Conservation (phyloP, 2,888 invertebrate species). For the Cephus spinipes region DNA sequence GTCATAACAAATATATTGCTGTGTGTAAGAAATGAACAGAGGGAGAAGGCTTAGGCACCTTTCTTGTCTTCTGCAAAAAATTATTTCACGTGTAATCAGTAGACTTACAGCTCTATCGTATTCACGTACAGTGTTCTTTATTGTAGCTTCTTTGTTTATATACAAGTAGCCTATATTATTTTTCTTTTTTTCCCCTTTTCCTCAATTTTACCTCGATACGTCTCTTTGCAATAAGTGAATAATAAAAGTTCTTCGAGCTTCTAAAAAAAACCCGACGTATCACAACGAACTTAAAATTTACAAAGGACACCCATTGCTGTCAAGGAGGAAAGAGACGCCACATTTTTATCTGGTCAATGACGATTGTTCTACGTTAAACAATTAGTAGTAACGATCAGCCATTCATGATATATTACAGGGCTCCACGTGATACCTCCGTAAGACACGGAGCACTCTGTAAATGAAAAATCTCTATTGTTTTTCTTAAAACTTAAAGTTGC, state of each 20-base stretch:
- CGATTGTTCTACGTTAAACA: background rate
- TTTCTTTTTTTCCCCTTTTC: slow-evolving; percentile 52
- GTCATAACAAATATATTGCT: background rate
- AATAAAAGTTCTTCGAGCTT: slow-evolving; percentile 1
- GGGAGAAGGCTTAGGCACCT: background rate
- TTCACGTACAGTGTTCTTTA: slow-evolving; percentile 21
- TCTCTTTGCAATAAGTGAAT: slow-evolving; percentile 8
- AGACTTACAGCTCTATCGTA: background rate
- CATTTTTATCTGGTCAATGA: background rate
- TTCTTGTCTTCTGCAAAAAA: background rate
- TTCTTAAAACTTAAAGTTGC: background rate
- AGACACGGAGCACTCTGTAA: background rate
- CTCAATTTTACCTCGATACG: slow-evolving; percentile 5
- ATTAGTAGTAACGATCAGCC: background rate
- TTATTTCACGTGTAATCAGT: background rate
- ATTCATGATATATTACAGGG: background rate
- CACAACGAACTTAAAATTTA: background rate
- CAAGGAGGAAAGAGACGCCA: background rate
- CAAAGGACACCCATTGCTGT: background rate
- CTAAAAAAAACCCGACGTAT: slow-evolving; percentile 5
- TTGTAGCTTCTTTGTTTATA: slow-evolving; percentile 37
- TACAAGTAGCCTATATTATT: slow-evolving; percentile 67
- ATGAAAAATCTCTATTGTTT: background rate
- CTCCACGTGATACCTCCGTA: background rate
- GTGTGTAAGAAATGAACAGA: background rate